Conservation (phyloP, 2,888 invertebrate species). For the Cerceris ruficornis region DNA sequence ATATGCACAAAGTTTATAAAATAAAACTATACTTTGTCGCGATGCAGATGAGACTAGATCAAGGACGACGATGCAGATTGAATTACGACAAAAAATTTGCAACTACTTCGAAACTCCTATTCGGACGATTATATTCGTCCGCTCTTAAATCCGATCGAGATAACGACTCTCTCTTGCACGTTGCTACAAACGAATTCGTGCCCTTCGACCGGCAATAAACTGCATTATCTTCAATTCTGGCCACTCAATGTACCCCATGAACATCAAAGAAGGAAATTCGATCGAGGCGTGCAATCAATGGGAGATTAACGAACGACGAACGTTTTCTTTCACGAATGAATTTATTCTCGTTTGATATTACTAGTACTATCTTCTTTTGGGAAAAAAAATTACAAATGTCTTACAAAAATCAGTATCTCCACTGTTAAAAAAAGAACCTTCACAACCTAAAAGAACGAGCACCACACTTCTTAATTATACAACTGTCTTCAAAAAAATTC, state of each 20-base stretch:
- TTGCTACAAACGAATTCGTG: constrained; percentile 49
- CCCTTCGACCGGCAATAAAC: constrained; percentile 51
- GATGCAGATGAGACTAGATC: too few species aligned
- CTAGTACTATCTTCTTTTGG: constrained; percentile 3
- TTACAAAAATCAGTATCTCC: too few species aligned
- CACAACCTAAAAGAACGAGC: too few species aligned
- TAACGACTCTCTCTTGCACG: constrained; percentile 63
- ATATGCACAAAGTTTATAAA: too few species aligned
- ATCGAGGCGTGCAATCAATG: constrained; percentile 46
- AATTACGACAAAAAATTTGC: constrained; percentile 22
- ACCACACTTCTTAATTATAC: too few species aligned
- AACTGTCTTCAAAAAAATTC: too few species aligned
- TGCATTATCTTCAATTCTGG: constrained; percentile 45
- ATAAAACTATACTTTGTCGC: too few species aligned
- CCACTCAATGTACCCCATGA: constrained; percentile 43
- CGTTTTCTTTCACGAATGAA: constrained; percentile 25
- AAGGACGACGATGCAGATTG: too few species aligned
- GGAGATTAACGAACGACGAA: constrained; percentile 25
- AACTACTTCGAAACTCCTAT: constrained; percentile 7
- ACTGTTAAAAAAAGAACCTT: too few species aligned
- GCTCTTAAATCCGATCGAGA: constrained; percentile 69
- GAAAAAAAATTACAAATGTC: background rate
- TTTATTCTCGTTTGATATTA: constrained; percentile 34
- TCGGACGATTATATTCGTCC: constrained; percentile 51
- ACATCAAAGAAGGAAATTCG: constrained; percentile 60